Evolutionary conservation across 2,888 invertebrate genomes (phyloP).

Genomic region (Drosophila eohydei): DNA sequence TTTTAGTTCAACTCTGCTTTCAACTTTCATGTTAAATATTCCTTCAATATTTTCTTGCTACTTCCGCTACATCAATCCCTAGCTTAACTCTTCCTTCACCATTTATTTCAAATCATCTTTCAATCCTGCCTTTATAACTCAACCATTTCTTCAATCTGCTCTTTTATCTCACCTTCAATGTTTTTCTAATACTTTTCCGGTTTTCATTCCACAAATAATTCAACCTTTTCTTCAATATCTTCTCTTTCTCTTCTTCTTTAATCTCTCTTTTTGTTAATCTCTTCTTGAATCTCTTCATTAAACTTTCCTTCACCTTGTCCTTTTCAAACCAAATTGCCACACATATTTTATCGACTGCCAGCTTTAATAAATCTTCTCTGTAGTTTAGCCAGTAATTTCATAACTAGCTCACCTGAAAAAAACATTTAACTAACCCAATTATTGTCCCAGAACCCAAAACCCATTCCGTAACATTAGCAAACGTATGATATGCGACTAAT

Average conservation of each 20-base stretch:
- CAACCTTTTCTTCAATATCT: not conserved
- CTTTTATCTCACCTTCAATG: no score
- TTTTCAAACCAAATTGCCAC: not conserved
- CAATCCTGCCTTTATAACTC: no score
- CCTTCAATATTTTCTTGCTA: no score
- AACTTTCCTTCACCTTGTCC: no score
- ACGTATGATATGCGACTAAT: slow-evolving; percentile 65
- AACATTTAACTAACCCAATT: slow-evolving; percentile 30
- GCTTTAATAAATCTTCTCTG: not conserved
- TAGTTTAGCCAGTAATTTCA: not conserved
- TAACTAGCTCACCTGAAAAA: not conserved
- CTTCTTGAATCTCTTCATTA: not conserved
- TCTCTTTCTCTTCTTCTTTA: not conserved
- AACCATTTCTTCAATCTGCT: no score
- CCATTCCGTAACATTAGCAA: slow-evolving; percentile 13
- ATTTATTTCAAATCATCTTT: no score
- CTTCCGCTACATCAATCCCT: no score
- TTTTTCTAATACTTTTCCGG: no score
- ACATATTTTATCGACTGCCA: not conserved
- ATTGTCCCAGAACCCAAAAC: slow-evolving; percentile 11
- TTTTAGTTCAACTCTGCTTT: no score
- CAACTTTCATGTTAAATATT: no score
- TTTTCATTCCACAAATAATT: no score
- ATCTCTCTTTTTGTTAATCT: not conserved
- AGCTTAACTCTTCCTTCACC: no score